These are phyloP conservation scores for Rattus norvegicus DNA, from an alignment of 2,113 vertebrate species.

Conservation along the genomic window GRCr8 NC_086023.1:56655501-56656000, in stretches of 20 bases:
- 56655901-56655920: neutral
- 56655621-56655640: too few relatives aligned
- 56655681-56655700: neutral
- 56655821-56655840: too few relatives aligned
- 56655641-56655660: neutral
- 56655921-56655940: neutral
- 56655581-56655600: neutral
- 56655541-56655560: neutral
- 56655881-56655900: neutral
- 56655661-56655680: neutral
- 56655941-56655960: constrained; percentile 35
- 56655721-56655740: neutral
- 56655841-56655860: neutral
- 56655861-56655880: neutral
- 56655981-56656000: neutral
- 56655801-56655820: too few relatives aligned
- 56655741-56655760: neutral
- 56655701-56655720: accelerated
- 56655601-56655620: neutral
- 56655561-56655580: neutral
- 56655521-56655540: neutral
- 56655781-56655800: too few relatives aligned
- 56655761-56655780: neutral
- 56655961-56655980: constrained; percentile 50
- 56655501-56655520: neutral